A percentile compares a stretch with the other conserved stretches of the same genome.
phyloP scores from a whole-genome alignment of 2,888 invertebrate species.

The Ophraella communa region DNA sequence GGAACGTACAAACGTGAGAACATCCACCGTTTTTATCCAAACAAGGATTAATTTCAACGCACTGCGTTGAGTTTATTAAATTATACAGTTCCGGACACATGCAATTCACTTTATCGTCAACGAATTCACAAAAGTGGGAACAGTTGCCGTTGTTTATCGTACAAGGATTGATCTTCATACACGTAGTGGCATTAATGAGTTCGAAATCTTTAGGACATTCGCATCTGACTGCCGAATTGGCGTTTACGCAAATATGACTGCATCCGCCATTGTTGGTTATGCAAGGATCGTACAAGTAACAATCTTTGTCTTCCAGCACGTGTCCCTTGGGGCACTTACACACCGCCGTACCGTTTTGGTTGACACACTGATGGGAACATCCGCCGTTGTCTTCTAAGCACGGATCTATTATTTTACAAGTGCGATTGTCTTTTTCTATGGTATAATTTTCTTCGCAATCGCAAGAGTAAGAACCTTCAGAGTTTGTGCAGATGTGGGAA shows the following conservation, averaged over 20 bases:
- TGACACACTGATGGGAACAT: conserved; percentile 48
- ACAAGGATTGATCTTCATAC: conserved; percentile 60
- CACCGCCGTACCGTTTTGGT: conserved; percentile 56
- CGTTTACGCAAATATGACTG: conserved; percentile 57
- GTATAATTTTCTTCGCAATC: conserved; percentile 60
- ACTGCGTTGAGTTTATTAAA: conserved; percentile 53
- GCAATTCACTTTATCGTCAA: conserved; percentile 60
- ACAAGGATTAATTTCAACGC: conserved; percentile 62
- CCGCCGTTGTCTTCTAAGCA: conserved; percentile 59
- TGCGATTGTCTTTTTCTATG: conserved; percentile 49
- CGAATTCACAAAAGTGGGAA: conserved; percentile 62
- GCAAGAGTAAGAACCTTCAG: conserved; percentile 62
- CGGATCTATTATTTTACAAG: conserved; percentile 59
- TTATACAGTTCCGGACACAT: conserved; percentile 59
- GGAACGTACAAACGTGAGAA: conserved; percentile 63
- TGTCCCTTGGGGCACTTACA: conserved; percentile 62
- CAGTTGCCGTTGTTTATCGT: conserved; percentile 63
- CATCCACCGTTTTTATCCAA: conserved; percentile 65
- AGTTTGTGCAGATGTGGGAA: conserved; percentile 64
- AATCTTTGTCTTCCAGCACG: conserved; percentile 48
- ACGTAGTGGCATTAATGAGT: conserved; percentile 49
- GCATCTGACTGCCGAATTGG: conserved; percentile 56
- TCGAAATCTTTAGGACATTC: conserved; percentile 59
- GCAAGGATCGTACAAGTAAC: conserved; percentile 52
- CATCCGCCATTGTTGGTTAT: conserved; percentile 55